Evolutionary conservation across 2,888 invertebrate genomes (phyloP).

Genomic region (Trichopria drosophilae): DNA sequence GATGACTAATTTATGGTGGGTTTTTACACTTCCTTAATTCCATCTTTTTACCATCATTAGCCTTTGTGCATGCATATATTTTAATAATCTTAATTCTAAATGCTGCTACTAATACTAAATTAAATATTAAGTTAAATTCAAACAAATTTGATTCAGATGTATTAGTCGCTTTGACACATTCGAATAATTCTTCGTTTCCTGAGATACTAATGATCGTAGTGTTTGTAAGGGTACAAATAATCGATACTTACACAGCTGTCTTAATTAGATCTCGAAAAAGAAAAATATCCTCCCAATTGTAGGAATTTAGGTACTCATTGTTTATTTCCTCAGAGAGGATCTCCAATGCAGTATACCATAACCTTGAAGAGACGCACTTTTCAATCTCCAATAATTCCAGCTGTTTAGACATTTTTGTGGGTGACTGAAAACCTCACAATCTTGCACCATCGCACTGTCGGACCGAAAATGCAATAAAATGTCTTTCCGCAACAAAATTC

Average conservation of each 20-base stretch:
- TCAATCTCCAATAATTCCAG: slow-evolving; percentile 38
- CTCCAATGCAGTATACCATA: slow-evolving; percentile 50
- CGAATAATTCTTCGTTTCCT: slow-evolving; percentile 8
- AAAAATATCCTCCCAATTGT: slow-evolving; percentile 27
- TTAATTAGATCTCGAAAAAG: slow-evolving; percentile 25
- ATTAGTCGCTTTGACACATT: neutral
- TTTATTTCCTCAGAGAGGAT: slow-evolving; percentile 35
- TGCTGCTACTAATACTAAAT: too few species aligned
- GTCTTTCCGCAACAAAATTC: too few species aligned
- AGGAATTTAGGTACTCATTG: slow-evolving; percentile 20
- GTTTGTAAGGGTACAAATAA: neutral
- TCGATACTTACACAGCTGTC: slow-evolving; percentile 27
- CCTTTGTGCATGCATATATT: too few species aligned
- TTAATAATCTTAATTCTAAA: too few species aligned
- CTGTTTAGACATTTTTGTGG: slow-evolving; percentile 42
- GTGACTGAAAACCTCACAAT: too few species aligned
- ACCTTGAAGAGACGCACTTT: slow-evolving; percentile 47
- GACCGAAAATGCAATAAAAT: too few species aligned
- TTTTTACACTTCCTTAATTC: too few species aligned
- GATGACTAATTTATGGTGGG: too few species aligned
- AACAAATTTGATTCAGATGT: too few species aligned
- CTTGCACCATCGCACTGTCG: too few species aligned
- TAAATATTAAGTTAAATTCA: too few species aligned
- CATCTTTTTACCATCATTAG: too few species aligned
- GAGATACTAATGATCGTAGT: slow-evolving; percentile 3